Evolutionary conservation across 2,888 invertebrate genomes (phyloP).

Genomic region (Melinaea marsaeus): DNA sequence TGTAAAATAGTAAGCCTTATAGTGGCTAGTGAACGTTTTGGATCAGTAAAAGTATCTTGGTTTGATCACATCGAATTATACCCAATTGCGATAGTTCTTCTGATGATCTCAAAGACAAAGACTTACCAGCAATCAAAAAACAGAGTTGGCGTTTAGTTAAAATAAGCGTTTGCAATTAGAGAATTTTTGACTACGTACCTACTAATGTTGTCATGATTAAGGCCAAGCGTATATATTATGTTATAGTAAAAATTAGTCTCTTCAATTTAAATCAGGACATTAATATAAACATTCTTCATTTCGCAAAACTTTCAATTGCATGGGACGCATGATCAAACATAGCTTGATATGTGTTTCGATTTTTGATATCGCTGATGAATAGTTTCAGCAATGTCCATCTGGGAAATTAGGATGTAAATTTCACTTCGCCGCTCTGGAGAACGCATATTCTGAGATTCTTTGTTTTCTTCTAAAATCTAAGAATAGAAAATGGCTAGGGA

Average conservation of each 20-base stretch:
- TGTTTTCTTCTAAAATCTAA: conserved; percentile 74
- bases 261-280: conserved; percentile 29
- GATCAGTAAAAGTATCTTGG: conserved; percentile 14
- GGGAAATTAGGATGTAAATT: conserved; percentile 79
- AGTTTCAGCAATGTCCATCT: conserved; percentile 56
- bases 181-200: conserved; percentile 40
- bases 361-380: conserved; percentile 68
- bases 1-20: too few species aligned
- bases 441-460: conserved; percentile 69
- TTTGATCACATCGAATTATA: conserved; percentile 29
- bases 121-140: conserved; percentile 59
- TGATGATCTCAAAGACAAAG: conserved; percentile 48
- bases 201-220: too few species aligned
- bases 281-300: conserved; percentile 4
- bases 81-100: conserved; percentile 42
- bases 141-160: conserved; percentile 48
- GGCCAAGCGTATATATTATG: too few species aligned
- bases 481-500: conserved; percentile 59
- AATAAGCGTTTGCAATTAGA: conserved; percentile 64
- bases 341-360: conserved; percentile 35
- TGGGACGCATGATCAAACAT: conserved; percentile 17
- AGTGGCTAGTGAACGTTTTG: neutral
- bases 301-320: conserved; percentile 10
- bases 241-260: too few species aligned
- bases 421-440: conserved; percentile 62